Base-by-base conservation (phyloP, 1,140 invertebrate species). In the Papilio glaucus region DNA sequence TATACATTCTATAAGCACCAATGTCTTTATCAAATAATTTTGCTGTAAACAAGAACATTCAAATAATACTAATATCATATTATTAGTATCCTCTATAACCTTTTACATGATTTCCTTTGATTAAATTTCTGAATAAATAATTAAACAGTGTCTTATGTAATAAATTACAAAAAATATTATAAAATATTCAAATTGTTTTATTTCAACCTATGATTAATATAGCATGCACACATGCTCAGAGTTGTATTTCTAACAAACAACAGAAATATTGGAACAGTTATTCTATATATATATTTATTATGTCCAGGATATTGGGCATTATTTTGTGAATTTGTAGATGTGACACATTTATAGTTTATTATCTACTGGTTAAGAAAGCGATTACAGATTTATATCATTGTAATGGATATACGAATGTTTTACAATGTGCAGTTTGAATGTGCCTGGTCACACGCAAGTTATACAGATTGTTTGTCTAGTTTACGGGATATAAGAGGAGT, bases 361-460 rank as follows among this genome's bases (percentile, higher is more conserved):
- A 37, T 33, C 72, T 73, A 72, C 72, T 71, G 71, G 45, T 49
- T 75, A 61, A 42, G 45, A 60, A 71, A 71, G 41, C 45, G 15
- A 61, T 63, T 68, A 71, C 39, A 71, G 42, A 67, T 75, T 74
- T 73, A 57, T 71, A 72, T 60, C 71, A 78, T 70, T 71, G 61
- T 76, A 71, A 74, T 69, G 21, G n/a, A 37, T 69, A 53, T 53
- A 49, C 1, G 12, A 45, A 69, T 69, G 71, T 74, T 68, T 75
- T 61, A 69, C 42, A 76, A 77, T 77, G 84, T 88, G 85, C 81
- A 87, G 81, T 84, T 85, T 86, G 85, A 84, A 86, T 87, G 83
- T 85, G 71, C 76, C 68, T 71, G 73, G 77, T 72, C 71, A 18
- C 60, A 65, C 65, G 69, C 57, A 69, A 71, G 68, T 83, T 87